Evolutionary conservation across 2,113 vertebrate species (phyloP).

Genomic region (Bos taurus): ARS-UCD2.0 NC_037331.1:91823501-91824000

Average conservation of each 20-base stretch:
- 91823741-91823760: neutral
- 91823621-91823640: neutral
- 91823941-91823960: neutral
- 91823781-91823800: neutral
- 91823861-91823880: slow-evolving; percentile 12
- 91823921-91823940: neutral
- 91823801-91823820: neutral
- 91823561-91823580: neutral
- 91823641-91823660: neutral
- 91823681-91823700: neutral
- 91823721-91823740: neutral
- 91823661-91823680: neutral
- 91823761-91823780: slow-evolving; percentile 14
- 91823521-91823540: neutral
- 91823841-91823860: neutral
- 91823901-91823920: neutral
- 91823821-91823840: neutral
- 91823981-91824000: neutral
- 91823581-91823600: neutral
- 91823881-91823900: neutral
- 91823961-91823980: neutral
- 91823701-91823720: neutral
- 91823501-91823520: neutral
- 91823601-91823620: neutral
- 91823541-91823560: neutral